phyloP scores from a whole-genome alignment of 2,888 invertebrate genomes.

The Nycteola revayana region DNA sequence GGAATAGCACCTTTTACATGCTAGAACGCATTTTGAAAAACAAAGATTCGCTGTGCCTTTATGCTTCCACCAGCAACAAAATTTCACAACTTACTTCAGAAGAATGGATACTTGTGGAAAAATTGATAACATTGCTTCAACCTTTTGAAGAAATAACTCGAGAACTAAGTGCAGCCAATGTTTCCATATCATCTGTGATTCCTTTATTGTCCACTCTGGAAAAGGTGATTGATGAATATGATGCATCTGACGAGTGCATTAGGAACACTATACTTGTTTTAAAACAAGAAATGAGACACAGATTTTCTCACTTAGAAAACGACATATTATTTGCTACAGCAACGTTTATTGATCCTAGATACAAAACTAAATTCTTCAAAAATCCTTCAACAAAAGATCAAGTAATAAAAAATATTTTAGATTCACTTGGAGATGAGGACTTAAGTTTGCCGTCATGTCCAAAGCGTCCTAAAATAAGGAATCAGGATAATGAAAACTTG shows the following conservation, averaged over 20 bases:
- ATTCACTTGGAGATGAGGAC: no score
- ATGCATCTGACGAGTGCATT: conserved; percentile 1
- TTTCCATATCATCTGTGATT: conserved; percentile 24
- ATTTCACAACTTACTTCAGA: conserved; percentile 20
- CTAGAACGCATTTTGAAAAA: conserved; percentile 15
- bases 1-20: conserved; percentile 21
- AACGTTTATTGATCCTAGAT: conserved; percentile 21
- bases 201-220: conserved; percentile 19
- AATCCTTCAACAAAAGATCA: background rate
- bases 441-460: no score
- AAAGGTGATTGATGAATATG: conserved; percentile 14
- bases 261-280: background rate
- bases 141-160: conserved; percentile 19
- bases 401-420: no score
- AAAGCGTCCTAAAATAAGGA: no score
- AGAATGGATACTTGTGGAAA: conserved; percentile 11
- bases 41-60: conserved; percentile 19
- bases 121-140: conserved; percentile 7
- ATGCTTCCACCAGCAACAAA: conserved; percentile 21
- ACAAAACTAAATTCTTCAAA: conserved; percentile 10
- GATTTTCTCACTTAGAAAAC: conserved; percentile 24
- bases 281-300: conserved; percentile 14
- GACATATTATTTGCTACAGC: conserved; percentile 22
- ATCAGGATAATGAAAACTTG: no score
- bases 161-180: conserved; percentile 22